phyloP scores from a whole-genome alignment of 2,797 vertebrate genomes.

The Platalea minor region DNA sequence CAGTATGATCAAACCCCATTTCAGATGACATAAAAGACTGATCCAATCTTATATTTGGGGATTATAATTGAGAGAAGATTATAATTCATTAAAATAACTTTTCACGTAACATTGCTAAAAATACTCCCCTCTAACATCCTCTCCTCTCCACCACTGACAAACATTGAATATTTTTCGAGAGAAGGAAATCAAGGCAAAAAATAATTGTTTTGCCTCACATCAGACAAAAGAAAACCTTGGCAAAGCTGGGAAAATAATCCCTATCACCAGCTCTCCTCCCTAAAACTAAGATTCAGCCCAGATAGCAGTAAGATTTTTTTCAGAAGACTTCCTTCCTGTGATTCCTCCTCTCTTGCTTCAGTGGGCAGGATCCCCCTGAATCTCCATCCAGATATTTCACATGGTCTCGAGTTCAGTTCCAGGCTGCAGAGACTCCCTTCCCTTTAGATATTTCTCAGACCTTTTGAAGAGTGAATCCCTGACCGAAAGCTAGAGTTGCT shows the following conservation, averaged over 20 bases:
- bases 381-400: slow-evolving; percentile 21
- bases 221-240: slow-evolving; percentile 6
- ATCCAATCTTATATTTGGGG: slow-evolving; percentile 31
- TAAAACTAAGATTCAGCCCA: not conserved
- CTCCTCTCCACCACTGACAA: slow-evolving; percentile 23
- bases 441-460: not conserved
- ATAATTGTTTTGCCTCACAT: not conserved
- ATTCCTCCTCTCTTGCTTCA: slow-evolving; percentile 1
- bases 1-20: slow-evolving; percentile 46
- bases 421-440: slow-evolving; percentile 13
- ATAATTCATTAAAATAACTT: slow-evolving; percentile 63
- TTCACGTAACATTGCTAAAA: slow-evolving; percentile 38
- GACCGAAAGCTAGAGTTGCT: not conserved
- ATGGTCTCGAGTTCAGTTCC: not conserved
- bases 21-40: slow-evolving; percentile 34
- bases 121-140: slow-evolving; percentile 30
- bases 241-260: not conserved
- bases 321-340: slow-evolving; percentile 11
- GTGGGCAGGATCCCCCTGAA: not conserved
- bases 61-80: slow-evolving; percentile 60
- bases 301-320: not conserved
- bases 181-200: not conserved
- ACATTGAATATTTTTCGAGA: not conserved
- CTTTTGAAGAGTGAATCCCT: not conserved
- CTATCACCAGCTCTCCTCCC: not conserved